Conservation (phyloP, 2,888 invertebrate genomes). For the Dasysyrphus tricinctus region DNA sequence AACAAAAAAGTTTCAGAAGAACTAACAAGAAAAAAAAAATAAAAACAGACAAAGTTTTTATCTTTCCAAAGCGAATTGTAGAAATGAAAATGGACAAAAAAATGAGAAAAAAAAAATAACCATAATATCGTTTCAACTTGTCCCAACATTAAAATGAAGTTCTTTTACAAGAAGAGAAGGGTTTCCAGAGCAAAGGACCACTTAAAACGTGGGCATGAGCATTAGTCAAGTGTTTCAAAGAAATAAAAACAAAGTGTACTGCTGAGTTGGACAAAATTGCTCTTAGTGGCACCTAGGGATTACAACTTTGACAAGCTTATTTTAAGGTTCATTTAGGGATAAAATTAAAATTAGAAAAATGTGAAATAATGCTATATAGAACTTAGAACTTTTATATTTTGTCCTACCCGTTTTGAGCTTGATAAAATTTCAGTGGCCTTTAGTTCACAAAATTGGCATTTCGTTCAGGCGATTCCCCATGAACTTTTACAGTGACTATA, state of each 20-base stretch:
- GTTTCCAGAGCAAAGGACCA: constrained; percentile 16
- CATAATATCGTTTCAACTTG: constrained; percentile 27
- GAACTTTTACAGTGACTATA: too few species aligned
- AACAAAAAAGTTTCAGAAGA: background rate
- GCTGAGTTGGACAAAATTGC: background rate
- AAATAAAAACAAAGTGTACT: constrained; percentile 14
- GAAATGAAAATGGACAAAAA: background rate
- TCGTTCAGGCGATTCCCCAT: too few species aligned
- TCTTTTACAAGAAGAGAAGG: background rate
- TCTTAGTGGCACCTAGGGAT: background rate
- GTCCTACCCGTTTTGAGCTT: too few species aligned
- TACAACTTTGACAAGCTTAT: background rate
- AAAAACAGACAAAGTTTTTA: constrained; percentile 10
- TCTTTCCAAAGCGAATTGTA: constrained; percentile 6
- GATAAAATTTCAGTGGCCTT: too few species aligned
- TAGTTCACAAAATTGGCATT: too few species aligned
- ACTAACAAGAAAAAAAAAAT: background rate
- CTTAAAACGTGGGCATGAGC: constrained; percentile 13
- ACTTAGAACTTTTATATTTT: too few species aligned
- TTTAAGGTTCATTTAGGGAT: background rate
- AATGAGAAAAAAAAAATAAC: background rate
- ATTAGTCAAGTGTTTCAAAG: constrained; percentile 8
- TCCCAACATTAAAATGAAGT: constrained; percentile 23
- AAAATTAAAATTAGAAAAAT: too few species aligned
- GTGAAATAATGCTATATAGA: too few species aligned